A percentile compares a stretch with the other conserved stretches of the same genome.
Conservation (phyloP, 2,888 invertebrate genomes). For the Papilio elwesi region DNA sequence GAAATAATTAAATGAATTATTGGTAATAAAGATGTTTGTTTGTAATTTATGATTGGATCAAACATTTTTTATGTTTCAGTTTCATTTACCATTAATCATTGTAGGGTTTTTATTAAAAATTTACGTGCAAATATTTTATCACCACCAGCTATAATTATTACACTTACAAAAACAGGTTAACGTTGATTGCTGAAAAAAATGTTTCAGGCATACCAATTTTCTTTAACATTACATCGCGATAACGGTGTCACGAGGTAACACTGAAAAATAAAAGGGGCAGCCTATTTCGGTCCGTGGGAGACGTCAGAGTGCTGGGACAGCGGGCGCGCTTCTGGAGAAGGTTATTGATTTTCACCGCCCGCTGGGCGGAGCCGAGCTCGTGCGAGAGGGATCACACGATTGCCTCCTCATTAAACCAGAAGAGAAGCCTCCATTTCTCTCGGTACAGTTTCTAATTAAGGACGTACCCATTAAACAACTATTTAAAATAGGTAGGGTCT, state of each 20-base stretch:
- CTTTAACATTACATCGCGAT: conserved; percentile 45
- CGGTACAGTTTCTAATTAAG: conserved; percentile 80
- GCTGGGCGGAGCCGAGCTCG: conserved; percentile 79
- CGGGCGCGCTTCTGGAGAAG: conserved; percentile 81
- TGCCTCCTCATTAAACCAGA: conserved; percentile 80
- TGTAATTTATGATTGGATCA: too few species aligned
- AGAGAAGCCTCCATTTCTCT: conserved; percentile 76
- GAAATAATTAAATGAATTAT: too few species aligned
- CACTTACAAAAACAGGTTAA: neutral
- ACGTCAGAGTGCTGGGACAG: conserved; percentile 78
- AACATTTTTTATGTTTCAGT: too few species aligned
- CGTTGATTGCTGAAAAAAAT: conserved; percentile 2
- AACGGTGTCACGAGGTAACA: conserved; percentile 22
- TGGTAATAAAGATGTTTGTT: too few species aligned
- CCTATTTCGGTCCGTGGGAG: conserved; percentile 52
- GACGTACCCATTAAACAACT: conserved; percentile 82
- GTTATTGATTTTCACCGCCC: conserved; percentile 83
- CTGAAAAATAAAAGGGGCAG: conserved; percentile 23
- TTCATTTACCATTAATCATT: too few species aligned
- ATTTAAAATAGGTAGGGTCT: conserved; percentile 80
- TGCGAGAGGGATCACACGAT: conserved; percentile 82
- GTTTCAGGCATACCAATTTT: conserved; percentile 9
- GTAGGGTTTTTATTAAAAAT: too few species aligned
- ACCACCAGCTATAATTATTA: too few species aligned
- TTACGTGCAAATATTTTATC: too few species aligned